Conservation (phyloP, 2,797 vertebrate species). For the Hydrocynus forskahlii region DNA sequence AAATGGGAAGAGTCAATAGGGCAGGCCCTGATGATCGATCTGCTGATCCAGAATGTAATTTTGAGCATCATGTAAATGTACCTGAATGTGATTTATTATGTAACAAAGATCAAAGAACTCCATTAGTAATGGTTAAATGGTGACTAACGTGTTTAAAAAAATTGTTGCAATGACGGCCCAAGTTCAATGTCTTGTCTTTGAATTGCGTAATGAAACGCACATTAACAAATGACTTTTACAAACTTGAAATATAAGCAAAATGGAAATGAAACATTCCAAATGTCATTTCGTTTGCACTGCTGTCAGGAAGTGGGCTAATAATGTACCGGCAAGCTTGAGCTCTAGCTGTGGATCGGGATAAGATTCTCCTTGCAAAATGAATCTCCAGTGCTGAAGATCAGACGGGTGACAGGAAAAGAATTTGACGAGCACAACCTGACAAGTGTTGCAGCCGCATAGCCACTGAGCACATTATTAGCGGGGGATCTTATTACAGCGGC, state of each 20-base stretch:
- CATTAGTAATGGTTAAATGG: neutral
- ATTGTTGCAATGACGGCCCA: neutral
- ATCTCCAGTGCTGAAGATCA: constrained; percentile 39
- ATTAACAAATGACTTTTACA: too few species aligned
- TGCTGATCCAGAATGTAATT: too few species aligned
- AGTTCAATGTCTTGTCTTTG: too few species aligned
- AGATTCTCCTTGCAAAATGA: constrained; percentile 58
- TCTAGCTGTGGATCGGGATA: constrained; percentile 74
- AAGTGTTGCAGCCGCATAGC: constrained; percentile 68
- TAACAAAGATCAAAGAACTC: too few species aligned
- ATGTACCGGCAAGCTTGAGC: constrained; percentile 61
- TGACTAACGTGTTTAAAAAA: neutral
- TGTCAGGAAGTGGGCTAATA: neutral
- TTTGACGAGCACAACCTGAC: constrained; percentile 60
- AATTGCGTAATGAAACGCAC: too few species aligned
- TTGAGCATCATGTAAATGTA: neutral
- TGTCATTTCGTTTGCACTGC: neutral
- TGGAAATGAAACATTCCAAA: neutral
- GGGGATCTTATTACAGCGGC: constrained; percentile 73
- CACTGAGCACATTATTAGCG: constrained; percentile 72
- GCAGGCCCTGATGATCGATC: too few species aligned
- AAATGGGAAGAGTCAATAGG: too few species aligned
- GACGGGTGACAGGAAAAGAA: constrained; percentile 62
- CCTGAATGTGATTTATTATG: neutral
- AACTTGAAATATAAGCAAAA: neutral